Conservation (phyloP, 2,888 invertebrate genomes). For the Catocala fraxini region DNA sequence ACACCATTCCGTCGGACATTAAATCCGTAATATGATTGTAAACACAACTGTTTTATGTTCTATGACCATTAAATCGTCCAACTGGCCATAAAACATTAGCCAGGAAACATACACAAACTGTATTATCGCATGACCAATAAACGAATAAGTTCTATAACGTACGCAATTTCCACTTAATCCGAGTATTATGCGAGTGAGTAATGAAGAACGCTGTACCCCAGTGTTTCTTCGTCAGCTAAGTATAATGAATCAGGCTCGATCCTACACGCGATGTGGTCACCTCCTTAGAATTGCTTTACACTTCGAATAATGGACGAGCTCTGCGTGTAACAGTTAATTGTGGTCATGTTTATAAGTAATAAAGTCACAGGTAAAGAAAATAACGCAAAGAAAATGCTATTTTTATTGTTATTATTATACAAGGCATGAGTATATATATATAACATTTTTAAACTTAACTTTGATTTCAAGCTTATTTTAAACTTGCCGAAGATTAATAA, state of each 20-base stretch:
- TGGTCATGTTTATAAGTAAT: too few species aligned
- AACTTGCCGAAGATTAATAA: too few species aligned
- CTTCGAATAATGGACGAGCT: constrained; percentile 2
- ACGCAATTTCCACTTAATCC: constrained; percentile 42
- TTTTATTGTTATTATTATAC: too few species aligned
- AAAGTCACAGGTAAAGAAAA: too few species aligned
- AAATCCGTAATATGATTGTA: too few species aligned
- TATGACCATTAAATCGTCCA: not conserved
- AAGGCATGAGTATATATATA: too few species aligned
- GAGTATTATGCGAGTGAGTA: constrained; percentile 38
- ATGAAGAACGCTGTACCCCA: constrained; percentile 26
- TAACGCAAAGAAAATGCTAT: too few species aligned
- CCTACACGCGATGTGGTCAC: constrained; percentile 49
- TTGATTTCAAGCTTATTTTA: too few species aligned
- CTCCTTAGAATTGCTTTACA: constrained; percentile 32
- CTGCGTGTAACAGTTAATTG: too few species aligned
- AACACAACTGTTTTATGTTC: too few species aligned
- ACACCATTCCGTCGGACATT: too few species aligned
- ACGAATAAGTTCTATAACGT: not conserved
- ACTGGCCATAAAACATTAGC: not conserved
- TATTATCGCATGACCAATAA: constrained; percentile 3
- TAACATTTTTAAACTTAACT: too few species aligned
- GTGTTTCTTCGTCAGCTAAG: constrained; percentile 28
- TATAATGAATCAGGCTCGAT: constrained; percentile 42
- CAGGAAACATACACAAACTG: not conserved